phyloP scores from a whole-genome alignment of 2,888 invertebrate species.

The Drosophila eohydei region DNA sequence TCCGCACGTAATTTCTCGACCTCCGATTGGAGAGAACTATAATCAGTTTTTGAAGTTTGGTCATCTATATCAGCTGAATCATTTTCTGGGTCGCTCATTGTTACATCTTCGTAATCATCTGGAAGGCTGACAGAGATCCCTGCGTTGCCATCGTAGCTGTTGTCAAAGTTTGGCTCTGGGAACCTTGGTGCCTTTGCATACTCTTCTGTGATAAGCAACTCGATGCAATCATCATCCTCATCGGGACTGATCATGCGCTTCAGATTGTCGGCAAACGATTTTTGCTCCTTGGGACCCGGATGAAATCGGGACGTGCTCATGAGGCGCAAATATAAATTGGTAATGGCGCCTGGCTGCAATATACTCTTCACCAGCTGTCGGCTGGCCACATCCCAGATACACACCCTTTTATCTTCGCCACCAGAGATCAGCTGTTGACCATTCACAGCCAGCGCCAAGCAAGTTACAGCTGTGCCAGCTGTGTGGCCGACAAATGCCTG shows the following conservation, averaged over 20 bases:
- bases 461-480: conserved; percentile 87
- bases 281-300: conserved; percentile 86
- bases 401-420: conserved; percentile 90
- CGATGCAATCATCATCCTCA: conserved; percentile 83
- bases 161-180: conserved; percentile 14
- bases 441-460: conserved; percentile 90
- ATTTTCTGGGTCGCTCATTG: background rate
- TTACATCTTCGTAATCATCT: conserved; percentile 1
- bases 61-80: background rate
- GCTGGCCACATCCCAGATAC: conserved; percentile 93
- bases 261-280: conserved; percentile 87
- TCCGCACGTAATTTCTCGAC: conserved; percentile 30
- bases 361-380: conserved; percentile 90
- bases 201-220: conserved; percentile 82
- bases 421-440: conserved; percentile 91
- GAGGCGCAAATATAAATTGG: conserved; percentile 89
- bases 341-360: conserved; percentile 90
- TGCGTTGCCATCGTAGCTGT: conserved; percentile 15
- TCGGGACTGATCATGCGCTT: conserved; percentile 87
- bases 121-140: background rate
- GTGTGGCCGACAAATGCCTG: conserved; percentile 89
- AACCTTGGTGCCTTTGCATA: background rate
- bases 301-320: conserved; percentile 87
- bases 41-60: background rate
- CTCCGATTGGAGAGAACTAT: background rate